Percentiles rank a stretch among this genome's conserved stretches.
phyloP scores from a whole-genome alignment of 1,140 invertebrate genomes.

The Drosophila arizonae region DNA sequence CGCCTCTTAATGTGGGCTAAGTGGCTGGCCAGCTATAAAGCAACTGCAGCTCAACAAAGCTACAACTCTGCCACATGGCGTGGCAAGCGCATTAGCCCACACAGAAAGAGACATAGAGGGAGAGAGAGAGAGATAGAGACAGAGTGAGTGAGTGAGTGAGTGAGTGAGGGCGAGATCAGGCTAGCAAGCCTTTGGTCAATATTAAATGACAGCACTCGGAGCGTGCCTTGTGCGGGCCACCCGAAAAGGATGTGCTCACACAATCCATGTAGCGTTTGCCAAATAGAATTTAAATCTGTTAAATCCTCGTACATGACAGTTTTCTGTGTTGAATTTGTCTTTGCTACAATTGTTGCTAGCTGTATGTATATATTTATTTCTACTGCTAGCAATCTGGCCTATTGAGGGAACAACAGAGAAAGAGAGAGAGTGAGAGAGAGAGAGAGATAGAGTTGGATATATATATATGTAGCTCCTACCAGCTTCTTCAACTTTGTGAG shows the following conservation, averaged over 20 bases:
- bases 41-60: slow-evolving; percentile 29
- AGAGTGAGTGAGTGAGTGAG: too few species aligned
- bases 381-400: slow-evolving; percentile 22
- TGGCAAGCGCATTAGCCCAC: slow-evolving; percentile 25
- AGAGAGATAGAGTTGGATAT: not conserved
- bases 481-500: slow-evolving; percentile 12
- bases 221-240: slow-evolving; percentile 20
- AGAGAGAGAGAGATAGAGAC: not conserved
- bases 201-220: slow-evolving; percentile 50
- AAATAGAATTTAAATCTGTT: slow-evolving; percentile 80
- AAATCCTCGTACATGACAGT: slow-evolving; percentile 76
- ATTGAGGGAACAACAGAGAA: slow-evolving; percentile 1
- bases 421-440: slow-evolving; percentile 2
- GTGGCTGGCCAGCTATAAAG: slow-evolving; percentile 38
- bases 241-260: slow-evolving; percentile 8
- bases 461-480: not conserved
- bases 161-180: too few species aligned
- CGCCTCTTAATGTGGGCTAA: slow-evolving; percentile 67
- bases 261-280: slow-evolving; percentile 30
- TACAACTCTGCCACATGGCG: slow-evolving; percentile 23
- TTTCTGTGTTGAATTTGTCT: slow-evolving; percentile 57
- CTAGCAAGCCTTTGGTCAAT: slow-evolving; percentile 57
- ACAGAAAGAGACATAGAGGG: not conserved
- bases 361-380: slow-evolving; percentile 57
- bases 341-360: slow-evolving; percentile 37